A percentile compares a stretch with the other conserved stretches of the same genome.
These are phyloP conservation scores for Phymastichus coffea DNA, from an alignment of 1,140 invertebrate genomes.

Conservation along the genomic window DNA sequence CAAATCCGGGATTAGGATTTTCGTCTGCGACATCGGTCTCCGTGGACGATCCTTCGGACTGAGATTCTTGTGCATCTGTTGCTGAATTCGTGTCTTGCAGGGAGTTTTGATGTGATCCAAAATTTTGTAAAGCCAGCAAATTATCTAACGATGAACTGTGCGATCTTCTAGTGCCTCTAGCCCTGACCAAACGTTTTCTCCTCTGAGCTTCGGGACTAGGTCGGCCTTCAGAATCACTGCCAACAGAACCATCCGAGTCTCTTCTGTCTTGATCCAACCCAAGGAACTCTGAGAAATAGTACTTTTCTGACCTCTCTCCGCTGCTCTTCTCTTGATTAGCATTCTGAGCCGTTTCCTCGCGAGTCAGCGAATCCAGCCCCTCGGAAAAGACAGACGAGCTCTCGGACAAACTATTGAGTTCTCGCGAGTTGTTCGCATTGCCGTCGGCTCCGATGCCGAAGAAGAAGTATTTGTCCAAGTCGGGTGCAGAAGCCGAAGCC, in stretches of 20 bases:
- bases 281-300: conserved; percentile 84
- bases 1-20: conserved; percentile 64
- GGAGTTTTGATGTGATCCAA: conserved; percentile 56
- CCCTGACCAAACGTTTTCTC: conserved; percentile 74
- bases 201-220: conserved; percentile 80
- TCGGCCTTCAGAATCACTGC: conserved; percentile 82
- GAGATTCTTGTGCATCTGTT: conserved; percentile 48
- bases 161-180: conserved; percentile 75
- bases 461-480: no score
- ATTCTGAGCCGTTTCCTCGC: conserved; percentile 56
- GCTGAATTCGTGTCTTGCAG: conserved; percentile 46
- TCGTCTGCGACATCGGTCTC: conserved; percentile 79
- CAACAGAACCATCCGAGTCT: conserved; percentile 77
- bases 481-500: conserved; percentile 58
- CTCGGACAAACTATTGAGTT: conserved; percentile 79
- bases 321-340: conserved; percentile 61
- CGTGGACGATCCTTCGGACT: conserved; percentile 70
- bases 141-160: conserved; percentile 80
- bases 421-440: no score
- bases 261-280: conserved; percentile 71
- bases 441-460: no score
- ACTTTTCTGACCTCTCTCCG: conserved; percentile 83
- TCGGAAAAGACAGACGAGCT: conserved; percentile 86
- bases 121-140: conserved; percentile 59
- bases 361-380: conserved; percentile 68